A percentile compares a stretch with the other conserved stretches of the same genome.
Evolutionary conservation across 2,888 invertebrate species (phyloP).

Genomic region (Zygogramma bicolorata): DNA sequence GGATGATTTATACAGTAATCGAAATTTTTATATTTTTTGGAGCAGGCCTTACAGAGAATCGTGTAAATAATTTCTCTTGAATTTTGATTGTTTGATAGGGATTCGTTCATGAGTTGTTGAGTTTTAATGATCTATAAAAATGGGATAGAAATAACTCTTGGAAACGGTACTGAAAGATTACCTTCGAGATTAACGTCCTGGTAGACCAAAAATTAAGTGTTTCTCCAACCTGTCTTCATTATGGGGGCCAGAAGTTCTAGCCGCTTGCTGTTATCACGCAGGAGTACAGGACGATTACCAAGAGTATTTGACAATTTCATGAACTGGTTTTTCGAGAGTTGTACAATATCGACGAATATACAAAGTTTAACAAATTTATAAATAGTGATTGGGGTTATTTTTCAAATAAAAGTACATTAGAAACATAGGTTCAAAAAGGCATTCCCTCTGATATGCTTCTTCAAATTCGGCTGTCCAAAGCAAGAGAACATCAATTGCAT

Average conservation of each 20-base stretch:
- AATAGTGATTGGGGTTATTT: too few species aligned
- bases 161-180: neutral
- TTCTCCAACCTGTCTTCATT: neutral
- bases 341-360: too few species aligned
- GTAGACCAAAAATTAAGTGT: neutral
- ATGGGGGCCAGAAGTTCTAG: neutral
- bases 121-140: neutral
- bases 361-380: too few species aligned
- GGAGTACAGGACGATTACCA: neutral
- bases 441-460: too few species aligned
- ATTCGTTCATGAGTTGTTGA: neutral
- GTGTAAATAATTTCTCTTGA: constrained; percentile 1
- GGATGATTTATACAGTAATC: constrained; percentile 10
- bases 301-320: neutral
- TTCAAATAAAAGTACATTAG: too few species aligned
- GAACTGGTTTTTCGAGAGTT: too few species aligned
- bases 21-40: constrained; percentile 3
- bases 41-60: neutral
- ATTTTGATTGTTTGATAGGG: neutral
- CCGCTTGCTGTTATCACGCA: neutral
- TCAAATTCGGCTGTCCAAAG: too few species aligned
- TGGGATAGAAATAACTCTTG: neutral
- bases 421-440: too few species aligned
- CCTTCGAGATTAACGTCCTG: neutral
- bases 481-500: too few species aligned